phyloP scores from a whole-genome alignment of 35 echinoderm and acorn worm genomes.

The Apostichopus californicus region DNA sequence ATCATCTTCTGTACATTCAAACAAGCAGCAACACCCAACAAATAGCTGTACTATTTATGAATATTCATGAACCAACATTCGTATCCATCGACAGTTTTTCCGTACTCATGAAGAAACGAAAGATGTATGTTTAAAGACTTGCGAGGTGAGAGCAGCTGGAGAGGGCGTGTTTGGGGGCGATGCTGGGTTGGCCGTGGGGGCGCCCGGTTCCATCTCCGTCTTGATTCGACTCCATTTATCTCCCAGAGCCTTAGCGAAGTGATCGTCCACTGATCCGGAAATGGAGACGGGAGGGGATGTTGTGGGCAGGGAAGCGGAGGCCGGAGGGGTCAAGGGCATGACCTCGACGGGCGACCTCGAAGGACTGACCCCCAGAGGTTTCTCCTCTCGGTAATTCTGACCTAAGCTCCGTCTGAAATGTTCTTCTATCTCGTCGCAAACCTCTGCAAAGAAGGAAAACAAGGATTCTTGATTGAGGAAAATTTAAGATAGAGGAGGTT shows the following conservation, averaged over 20 bases:
- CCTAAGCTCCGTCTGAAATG: constrained; percentile 95
- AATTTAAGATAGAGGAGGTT: too few species aligned
- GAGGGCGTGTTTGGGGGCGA: constrained; percentile 60
- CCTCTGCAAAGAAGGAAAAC: constrained; percentile 26
- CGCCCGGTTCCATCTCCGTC: constrained; percentile 51
- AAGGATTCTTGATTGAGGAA: neutral
- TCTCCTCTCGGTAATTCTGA: constrained; percentile 75
- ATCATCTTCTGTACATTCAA: neutral
- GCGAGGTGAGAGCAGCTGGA: constrained; percentile 52
- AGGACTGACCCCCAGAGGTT: neutral
- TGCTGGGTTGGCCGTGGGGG: constrained; percentile 15
- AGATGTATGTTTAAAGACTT: constrained; percentile 56
- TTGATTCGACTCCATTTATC: constrained; percentile 95
- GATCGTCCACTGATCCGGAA: constrained; percentile 94
- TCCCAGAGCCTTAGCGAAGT: constrained; percentile 96
- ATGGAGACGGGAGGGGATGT: constrained; percentile 52
- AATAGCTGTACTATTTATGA: neutral
- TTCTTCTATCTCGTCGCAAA: constrained; percentile 93
- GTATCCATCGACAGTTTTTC: neutral
- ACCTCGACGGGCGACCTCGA: constrained; percentile 53
- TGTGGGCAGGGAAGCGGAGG: constrained; percentile 23
- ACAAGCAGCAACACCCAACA: neutral
- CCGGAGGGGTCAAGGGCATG: constrained; percentile 17
- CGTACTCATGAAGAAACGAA: constrained; percentile 53
- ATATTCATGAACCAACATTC: neutral